Conservation (phyloP, 2,113 vertebrate species). For the Gymnocephalus cernua region DNA sequence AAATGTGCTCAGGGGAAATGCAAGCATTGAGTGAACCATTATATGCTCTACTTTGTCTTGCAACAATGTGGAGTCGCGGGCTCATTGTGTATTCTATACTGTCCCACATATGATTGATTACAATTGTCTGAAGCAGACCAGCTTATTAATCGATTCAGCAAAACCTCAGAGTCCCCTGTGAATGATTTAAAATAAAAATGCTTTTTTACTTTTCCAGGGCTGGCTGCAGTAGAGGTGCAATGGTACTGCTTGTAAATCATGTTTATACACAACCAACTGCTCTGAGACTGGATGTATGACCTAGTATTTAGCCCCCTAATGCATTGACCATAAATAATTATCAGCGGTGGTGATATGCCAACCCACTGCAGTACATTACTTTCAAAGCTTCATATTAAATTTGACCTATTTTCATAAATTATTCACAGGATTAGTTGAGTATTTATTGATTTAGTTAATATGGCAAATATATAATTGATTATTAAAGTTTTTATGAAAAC, state of each 20-base stretch:
- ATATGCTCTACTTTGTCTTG: slow-evolving; percentile 32
- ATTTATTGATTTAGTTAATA: too few species aligned
- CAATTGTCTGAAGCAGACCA: slow-evolving; percentile 67
- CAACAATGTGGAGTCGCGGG: slow-evolving; percentile 24
- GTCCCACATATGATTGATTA: slow-evolving; percentile 78
- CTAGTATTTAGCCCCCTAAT: background rate
- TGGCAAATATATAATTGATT: background rate
- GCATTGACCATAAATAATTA: background rate
- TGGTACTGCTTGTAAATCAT: slow-evolving; percentile 59
- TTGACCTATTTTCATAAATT: background rate
- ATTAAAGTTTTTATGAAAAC: too few species aligned
- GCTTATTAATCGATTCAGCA: slow-evolving; percentile 80
- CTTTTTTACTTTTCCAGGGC: slow-evolving; percentile 29
- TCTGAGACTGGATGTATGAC: slow-evolving; percentile 25
- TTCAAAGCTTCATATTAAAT: background rate
- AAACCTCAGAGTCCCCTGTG: slow-evolving; percentile 61
- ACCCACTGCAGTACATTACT: background rate
- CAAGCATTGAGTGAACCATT: slow-evolving; percentile 34
- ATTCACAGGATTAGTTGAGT: background rate
- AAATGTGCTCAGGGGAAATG: slow-evolving; percentile 28
- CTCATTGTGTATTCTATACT: slow-evolving; percentile 45
- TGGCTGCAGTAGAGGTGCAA: slow-evolving; percentile 29
- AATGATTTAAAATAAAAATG: slow-evolving; percentile 56
- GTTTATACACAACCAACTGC: slow-evolving; percentile 51
- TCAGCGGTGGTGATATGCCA: background rate